Conservation (phyloP, 2,888 invertebrate species). For the Microplitis manilae region DNA sequence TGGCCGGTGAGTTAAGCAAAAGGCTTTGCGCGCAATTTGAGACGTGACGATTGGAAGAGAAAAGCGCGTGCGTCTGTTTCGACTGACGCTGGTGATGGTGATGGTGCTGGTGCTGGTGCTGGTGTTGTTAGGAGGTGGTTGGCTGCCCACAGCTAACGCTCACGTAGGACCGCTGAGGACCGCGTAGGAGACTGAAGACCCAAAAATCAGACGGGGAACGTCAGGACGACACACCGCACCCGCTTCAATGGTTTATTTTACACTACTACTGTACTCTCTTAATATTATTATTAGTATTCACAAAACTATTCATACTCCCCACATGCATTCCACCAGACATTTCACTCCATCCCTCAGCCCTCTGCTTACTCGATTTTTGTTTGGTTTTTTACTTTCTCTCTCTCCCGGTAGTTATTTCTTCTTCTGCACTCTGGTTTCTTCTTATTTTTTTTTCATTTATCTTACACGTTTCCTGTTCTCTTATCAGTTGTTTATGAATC, state of each 20-base stretch:
- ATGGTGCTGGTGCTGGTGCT: not conserved
- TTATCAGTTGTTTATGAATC: slow-evolving; percentile 11
- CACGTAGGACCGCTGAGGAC: too few species aligned
- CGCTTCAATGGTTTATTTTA: not conserved
- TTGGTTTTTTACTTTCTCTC: slow-evolving; percentile 35
- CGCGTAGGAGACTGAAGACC: not conserved
- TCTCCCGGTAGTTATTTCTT: slow-evolving; percentile 22
- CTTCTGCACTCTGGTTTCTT: slow-evolving; percentile 30
- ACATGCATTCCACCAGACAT: slow-evolving; percentile 43
- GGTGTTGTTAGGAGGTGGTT: slow-evolving; percentile 7
- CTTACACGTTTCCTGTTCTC: not conserved
- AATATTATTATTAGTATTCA: slow-evolving; percentile 53
- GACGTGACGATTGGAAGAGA: slow-evolving; percentile 53
- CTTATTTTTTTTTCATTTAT: not conserved
- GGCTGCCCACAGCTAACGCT: not conserved
- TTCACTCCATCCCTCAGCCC: slow-evolving; percentile 44
- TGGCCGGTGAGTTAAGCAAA: slow-evolving; percentile 67
- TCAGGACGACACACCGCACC: not conserved
- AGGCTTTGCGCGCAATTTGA: slow-evolving; percentile 66
- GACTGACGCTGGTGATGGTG: slow-evolving; percentile 37
- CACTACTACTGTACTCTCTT: not conserved
- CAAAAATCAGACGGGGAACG: not conserved
- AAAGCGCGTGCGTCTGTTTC: slow-evolving; percentile 57
- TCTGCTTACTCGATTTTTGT: slow-evolving; percentile 28
- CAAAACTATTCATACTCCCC: slow-evolving; percentile 24